Conservation (phyloP, 2,113 vertebrate species). For the Ploceus nigricollis region DNA sequence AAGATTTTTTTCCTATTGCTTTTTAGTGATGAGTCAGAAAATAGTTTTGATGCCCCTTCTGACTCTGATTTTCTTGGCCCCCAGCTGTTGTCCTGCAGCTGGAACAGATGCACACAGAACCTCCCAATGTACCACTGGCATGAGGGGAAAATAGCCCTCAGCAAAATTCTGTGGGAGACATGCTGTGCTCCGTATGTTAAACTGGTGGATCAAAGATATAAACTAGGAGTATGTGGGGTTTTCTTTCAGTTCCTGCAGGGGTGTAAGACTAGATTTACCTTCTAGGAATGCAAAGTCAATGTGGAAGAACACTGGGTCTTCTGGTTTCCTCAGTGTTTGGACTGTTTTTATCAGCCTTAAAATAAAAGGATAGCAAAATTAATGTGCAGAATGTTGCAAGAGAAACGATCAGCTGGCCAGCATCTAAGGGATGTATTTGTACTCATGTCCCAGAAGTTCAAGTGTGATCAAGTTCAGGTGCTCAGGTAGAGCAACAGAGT, state of each 20-base stretch:
- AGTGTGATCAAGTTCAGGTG: not conserved
- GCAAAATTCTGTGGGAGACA: not conserved
- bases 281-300: not conserved
- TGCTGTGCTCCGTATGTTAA: not conserved
- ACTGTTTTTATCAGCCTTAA: not conserved
- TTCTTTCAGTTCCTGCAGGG: not conserved
- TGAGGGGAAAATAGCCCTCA: not conserved
- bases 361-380: not conserved
- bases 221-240: not conserved
- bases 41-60: not conserved
- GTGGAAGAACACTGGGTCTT: not conserved
- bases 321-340: not conserved
- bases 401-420: not conserved
- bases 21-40: slow-evolving; percentile 15
- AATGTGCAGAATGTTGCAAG: not conserved
- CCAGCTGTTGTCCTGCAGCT: not conserved
- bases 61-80: not conserved
- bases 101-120: not conserved
- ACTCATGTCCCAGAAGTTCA: not conserved
- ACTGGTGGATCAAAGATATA: not conserved
- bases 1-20: not conserved
- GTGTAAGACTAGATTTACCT: not conserved
- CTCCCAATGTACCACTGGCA: not conserved
- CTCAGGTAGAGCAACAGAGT: not conserved
- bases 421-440: not conserved